These are phyloP conservation scores for Ctenosaura bakeri DNA, from an alignment of 2,797 vertebrate genomes.

Conservation along the genomic window DNA sequence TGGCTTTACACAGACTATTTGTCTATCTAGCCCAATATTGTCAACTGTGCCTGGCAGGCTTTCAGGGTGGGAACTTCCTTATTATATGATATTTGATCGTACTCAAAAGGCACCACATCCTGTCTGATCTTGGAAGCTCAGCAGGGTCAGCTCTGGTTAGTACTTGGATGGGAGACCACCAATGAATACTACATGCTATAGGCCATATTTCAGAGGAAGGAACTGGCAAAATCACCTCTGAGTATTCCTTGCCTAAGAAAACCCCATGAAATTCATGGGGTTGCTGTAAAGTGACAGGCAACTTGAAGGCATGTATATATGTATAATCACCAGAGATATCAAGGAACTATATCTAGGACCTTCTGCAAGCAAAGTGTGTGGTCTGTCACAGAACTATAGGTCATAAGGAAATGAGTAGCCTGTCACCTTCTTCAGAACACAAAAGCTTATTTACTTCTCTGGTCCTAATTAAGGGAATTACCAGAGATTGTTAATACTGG, in stretches of 20 bases:
- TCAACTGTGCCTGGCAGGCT: neutral
- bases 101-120: neutral
- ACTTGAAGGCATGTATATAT: no score
- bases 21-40: neutral
- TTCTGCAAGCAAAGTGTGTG: neutral
- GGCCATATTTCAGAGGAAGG: no score
- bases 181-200: no score
- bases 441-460: neutral
- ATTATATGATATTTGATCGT: neutral
- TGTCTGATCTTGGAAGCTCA: no score
- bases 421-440: neutral
- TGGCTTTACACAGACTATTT: neutral
- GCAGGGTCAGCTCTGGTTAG: no score
- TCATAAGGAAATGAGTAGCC: neutral
- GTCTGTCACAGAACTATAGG: no score
- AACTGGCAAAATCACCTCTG: no score
- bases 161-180: no score
- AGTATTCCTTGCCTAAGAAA: no score
- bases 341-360: neutral
- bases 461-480: neutral
- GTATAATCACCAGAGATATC: no score
- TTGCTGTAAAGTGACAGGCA: no score
- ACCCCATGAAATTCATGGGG: neutral
- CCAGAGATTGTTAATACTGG: neutral
- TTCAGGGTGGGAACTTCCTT: neutral